These are phyloP conservation scores for Sycobia sp. DNA, from an alignment of 1,140 invertebrate genomes.

Conservation along the genomic window DNA sequence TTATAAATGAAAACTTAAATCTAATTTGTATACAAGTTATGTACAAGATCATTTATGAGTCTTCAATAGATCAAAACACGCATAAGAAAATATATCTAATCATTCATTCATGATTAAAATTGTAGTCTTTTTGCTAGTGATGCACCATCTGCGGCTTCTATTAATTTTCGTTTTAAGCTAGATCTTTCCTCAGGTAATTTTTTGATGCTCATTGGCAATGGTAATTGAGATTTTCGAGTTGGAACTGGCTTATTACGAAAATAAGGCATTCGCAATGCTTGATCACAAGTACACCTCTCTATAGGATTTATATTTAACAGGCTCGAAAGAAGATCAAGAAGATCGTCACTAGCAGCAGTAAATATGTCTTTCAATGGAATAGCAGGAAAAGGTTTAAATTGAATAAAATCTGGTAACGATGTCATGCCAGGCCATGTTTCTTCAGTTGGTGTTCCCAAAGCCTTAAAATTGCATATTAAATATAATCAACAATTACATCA, in stretches of 20 bases:
- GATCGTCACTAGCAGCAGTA: constrained; percentile 91
- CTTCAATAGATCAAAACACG: constrained; percentile 20
- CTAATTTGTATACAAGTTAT: constrained; percentile 23
- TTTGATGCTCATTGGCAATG: constrained; percentile 72
- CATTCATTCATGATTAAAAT: constrained; percentile 56
- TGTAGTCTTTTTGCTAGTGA: constrained; percentile 71
- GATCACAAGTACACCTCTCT: constrained; percentile 79
- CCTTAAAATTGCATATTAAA: constrained; percentile 41
- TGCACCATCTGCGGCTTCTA: constrained; percentile 73
- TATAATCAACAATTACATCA: no score
- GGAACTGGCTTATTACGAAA: constrained; percentile 91
- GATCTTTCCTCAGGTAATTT: constrained; percentile 68
- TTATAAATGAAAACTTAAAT: constrained; percentile 11
- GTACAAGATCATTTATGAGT: constrained; percentile 30
- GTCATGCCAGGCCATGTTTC: constrained; percentile 90
- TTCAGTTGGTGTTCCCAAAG: constrained; percentile 88
- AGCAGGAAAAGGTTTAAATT: constrained; percentile 85
- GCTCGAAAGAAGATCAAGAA: constrained; percentile 82
- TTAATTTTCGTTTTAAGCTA: constrained; percentile 76
- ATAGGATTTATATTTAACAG: constrained; percentile 86
- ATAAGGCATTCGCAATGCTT: constrained; percentile 82
- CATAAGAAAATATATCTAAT: constrained; percentile 18
- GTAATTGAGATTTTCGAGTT: constrained; percentile 78
- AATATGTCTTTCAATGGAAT: constrained; percentile 91
- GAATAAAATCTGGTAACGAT: constrained; percentile 87